Base-by-base conservation (phyloP, 2,113 vertebrate genomes). In the Empidonax traillii region DNA sequence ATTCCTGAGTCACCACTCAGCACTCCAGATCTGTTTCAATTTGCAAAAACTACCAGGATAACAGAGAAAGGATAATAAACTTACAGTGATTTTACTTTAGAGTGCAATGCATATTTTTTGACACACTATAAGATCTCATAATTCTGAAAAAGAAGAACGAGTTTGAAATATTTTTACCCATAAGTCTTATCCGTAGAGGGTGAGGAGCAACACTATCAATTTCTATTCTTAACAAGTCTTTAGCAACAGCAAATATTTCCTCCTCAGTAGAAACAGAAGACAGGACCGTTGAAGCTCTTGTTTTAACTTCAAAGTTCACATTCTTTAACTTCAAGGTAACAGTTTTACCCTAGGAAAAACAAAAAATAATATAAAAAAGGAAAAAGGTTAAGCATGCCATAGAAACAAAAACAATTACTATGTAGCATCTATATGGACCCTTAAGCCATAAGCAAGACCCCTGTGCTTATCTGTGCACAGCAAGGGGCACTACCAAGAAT, bases 251-350 rank as follows among this genome's bases (percentile, higher is more conserved):
- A 98, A 98, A 99, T 96, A 99, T 98, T 98, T 99, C 99, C 75
- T 99, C 98, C 68, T 98, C 98, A 66, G 98, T 98, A 87, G 98
- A 99, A 94, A 99, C 97, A 89, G 98, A 96, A 67, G 96, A 98
- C 3, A 97, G 94, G 55, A 99, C 94, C 28, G 99, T 99, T 78
- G 97, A 97, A 17, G 99, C 99, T 93, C 98, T 98, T 85, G 98
- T 99, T 98, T 99, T 99, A 37, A 99, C 99, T 98, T 99, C 99
- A n/a, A 99, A 99, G 67, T 99, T 98, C 67, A 99, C 98, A 22
- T 99, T 99, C 97, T 99, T 99, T 43, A 99, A 92, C 94, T 99
- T 99, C 94, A 99, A 90, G 18, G 99, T 99, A 82, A 99, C 98
- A 8, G 99, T 99, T 98, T 98, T 99, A 94, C 98, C 99, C 99